phyloP scores from a whole-genome alignment of 2,888 invertebrate genomes.

The Lasiommata megera region DNA sequence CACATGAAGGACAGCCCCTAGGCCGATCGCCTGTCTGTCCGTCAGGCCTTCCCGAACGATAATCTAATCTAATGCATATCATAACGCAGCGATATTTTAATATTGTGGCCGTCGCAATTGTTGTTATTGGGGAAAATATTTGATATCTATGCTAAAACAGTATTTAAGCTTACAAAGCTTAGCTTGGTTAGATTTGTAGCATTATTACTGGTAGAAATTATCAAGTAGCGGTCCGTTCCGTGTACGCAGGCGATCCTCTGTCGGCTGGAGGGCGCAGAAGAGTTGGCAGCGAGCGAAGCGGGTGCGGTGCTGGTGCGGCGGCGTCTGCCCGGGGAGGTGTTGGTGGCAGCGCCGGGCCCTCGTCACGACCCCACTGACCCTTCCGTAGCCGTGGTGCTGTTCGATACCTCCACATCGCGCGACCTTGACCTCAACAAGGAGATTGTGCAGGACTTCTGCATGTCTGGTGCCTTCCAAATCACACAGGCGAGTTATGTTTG shows the following conservation, averaged over 20 bases:
- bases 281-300: constrained; percentile 63
- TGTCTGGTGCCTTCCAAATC: constrained; percentile 57
- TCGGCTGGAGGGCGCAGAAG: constrained; percentile 86
- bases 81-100: too few relatives aligned
- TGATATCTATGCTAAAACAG: too few relatives aligned
- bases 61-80: too few relatives aligned
- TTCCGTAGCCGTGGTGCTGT: constrained; percentile 81
- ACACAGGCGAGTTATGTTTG: constrained; percentile 50
- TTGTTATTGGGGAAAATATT: too few relatives aligned
- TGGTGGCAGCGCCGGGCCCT: constrained; percentile 79
- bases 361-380: constrained; percentile 69
- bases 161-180: too few relatives aligned
- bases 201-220: too few relatives aligned
- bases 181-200: too few relatives aligned
- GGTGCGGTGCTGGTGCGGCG: constrained; percentile 68
- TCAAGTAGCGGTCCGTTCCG: too few relatives aligned
- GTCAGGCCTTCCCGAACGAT: too few relatives aligned
- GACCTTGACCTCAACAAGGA: constrained; percentile 85
- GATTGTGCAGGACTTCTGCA: constrained; percentile 77
- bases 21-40: too few relatives aligned
- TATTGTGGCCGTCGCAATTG: too few relatives aligned
- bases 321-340: constrained; percentile 61
- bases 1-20: too few relatives aligned
- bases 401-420: constrained; percentile 83
- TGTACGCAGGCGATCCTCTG: constrained; percentile 84